Percentiles rank a stretch among this genome's conserved stretches.
These are phyloP conservation scores for Orthonevra nobilis DNA, from an alignment of 2,888 invertebrate genomes.

Conservation along the genomic window DNA sequence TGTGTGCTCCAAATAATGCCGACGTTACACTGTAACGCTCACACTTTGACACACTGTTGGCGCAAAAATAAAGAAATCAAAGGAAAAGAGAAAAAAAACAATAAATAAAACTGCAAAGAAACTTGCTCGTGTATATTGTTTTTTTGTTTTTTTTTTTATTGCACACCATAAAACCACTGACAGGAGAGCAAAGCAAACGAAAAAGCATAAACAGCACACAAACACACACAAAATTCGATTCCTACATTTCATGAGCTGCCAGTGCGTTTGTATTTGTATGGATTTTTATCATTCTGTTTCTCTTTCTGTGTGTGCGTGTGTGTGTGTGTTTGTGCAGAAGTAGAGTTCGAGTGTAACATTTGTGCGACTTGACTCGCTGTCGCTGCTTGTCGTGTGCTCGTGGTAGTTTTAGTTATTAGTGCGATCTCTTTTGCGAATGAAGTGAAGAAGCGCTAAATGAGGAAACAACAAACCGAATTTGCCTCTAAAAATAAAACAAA, in stretches of 20 bases:
- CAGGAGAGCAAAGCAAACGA: conserved; percentile 36
- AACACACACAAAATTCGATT: conserved; percentile 11
- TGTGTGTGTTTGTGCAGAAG: conserved; percentile 6
- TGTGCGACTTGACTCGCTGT: conserved; percentile 32
- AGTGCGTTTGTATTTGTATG: too few relatives aligned
- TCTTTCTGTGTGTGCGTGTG: not conserved
- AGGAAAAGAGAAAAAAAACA: too few relatives aligned
- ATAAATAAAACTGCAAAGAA: too few relatives aligned
- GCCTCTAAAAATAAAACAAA: too few relatives aligned
- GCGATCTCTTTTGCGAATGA: conserved; percentile 62
- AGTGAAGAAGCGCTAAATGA: conserved; percentile 50
- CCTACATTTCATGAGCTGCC: not conserved
- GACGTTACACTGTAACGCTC: too few relatives aligned
- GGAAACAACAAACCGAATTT: too few relatives aligned
- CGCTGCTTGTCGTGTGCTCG: conserved; percentile 26
- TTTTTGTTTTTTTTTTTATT: not conserved
- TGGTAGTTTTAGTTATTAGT: conserved; percentile 56
- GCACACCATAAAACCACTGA: conserved; percentile 31
- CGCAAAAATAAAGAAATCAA: too few relatives aligned
- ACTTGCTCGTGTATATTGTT: conserved; percentile 1
- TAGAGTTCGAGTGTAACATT: conserved; percentile 2
- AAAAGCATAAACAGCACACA: not conserved
- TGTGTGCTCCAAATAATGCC: too few relatives aligned
- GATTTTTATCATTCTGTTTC: too few relatives aligned
- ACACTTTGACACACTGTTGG: too few relatives aligned